A percentile compares a stretch with the other conserved stretches of the same genome.
Evolutionary conservation across 2,888 invertebrate species (phyloP).

Genomic region (Patella depressa): DNA sequence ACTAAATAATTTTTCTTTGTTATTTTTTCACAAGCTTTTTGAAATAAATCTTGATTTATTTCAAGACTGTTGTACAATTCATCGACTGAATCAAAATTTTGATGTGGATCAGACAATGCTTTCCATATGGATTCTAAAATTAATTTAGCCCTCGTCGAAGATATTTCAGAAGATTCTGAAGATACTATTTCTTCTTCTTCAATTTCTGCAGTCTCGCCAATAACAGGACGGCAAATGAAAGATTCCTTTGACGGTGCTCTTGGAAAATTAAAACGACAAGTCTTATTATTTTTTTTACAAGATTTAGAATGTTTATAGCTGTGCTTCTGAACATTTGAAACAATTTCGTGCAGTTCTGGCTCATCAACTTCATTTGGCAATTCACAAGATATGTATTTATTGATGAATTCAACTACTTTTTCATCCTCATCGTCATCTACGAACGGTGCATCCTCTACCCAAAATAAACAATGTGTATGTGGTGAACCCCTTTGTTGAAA

Average conservation of each 20-base stretch:
- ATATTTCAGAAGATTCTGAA: background rate
- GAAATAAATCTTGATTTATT: constrained; percentile 8
- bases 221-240: background rate
- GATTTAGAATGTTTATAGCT: constrained; percentile 29
- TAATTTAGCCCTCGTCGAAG: background rate
- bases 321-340: constrained; percentile 30
- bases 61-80: background rate
- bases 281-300: constrained; percentile 30
- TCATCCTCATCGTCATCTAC: constrained; percentile 32
- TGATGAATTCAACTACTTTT: constrained; percentile 32
- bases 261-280: constrained; percentile 34
- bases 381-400: constrained; percentile 30
- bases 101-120: background rate
- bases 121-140: constrained; percentile 9
- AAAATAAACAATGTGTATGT: constrained; percentile 43
- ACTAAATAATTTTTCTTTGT: constrained; percentile 6
- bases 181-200: background rate
- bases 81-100: constrained; percentile 5
- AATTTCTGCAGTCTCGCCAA: constrained; percentile 15
- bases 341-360: constrained; percentile 18
- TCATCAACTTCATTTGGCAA: constrained; percentile 29
- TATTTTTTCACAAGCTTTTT: constrained; percentile 12
- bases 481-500: constrained; percentile 49
- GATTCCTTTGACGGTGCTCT: constrained; percentile 2
- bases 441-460: constrained; percentile 39